These are phyloP conservation scores for Ceyx margarethae DNA, from an alignment of 2,113 vertebrate genomes.

Conservation along the genomic window DNA sequence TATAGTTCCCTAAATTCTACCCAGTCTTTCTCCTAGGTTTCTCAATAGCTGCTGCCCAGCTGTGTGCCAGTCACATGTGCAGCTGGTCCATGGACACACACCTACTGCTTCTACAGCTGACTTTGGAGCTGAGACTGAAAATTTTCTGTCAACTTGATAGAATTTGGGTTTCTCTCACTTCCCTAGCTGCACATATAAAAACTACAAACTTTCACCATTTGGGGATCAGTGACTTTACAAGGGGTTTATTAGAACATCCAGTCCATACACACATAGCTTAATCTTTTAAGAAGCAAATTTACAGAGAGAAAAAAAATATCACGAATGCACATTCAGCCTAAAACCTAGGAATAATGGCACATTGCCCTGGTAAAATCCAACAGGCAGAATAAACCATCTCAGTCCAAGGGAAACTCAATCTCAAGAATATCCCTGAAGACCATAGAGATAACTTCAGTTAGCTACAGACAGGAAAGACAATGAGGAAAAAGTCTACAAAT, in stretches of 20 bases:
- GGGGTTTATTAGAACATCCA: neutral
- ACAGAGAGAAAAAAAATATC: neutral
- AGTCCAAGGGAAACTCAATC: neutral
- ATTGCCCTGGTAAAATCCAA: neutral
- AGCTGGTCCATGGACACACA: neutral
- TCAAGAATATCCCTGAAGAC: neutral
- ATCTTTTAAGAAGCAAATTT: neutral
- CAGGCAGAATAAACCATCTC: neutral
- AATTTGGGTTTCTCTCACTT: neutral
- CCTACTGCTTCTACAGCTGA: accelerated
- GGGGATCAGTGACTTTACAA: neutral
- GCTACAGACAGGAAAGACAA: neutral
- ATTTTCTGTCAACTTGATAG: neutral
- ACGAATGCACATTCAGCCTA: neutral
- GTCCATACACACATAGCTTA: neutral
- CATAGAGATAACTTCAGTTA: neutral
- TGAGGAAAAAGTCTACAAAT: neutral
- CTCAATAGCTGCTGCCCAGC: neutral
- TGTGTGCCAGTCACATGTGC: accelerated
- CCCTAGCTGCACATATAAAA: neutral
- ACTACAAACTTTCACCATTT: neutral
- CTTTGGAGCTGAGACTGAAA: neutral
- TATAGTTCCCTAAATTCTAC: neutral
- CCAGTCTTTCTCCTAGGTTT: neutral
- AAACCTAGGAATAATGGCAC: neutral